A percentile compares a stretch with the other conserved stretches of the same genome.
phyloP scores from a whole-genome alignment of 2,113 vertebrate species.

The Cromileptes altivelis region DNA sequence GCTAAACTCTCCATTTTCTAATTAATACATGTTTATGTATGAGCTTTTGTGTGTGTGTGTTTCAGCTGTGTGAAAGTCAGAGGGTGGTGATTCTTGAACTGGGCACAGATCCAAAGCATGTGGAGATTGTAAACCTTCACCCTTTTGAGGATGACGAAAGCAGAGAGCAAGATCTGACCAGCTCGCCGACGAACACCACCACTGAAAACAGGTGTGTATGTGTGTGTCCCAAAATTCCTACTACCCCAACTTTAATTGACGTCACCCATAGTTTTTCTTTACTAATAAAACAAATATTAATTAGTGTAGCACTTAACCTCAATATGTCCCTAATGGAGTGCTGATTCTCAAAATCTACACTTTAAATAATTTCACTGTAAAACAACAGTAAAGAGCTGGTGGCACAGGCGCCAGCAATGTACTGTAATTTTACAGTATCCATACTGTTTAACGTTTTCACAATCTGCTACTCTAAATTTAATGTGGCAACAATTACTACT shows the following conservation, averaged over 20 bases:
- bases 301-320: not conserved
- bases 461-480: too few species aligned
- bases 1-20: not conserved
- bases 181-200: conserved; percentile 62
- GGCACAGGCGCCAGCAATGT: too few species aligned
- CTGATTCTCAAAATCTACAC: not conserved
- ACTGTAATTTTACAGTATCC: too few species aligned
- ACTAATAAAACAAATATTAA: not conserved
- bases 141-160: conserved; percentile 64
- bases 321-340: not conserved
- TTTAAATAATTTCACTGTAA: too few species aligned
- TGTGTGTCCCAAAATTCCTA: not conserved
- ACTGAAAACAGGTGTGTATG: conserved; percentile 73
- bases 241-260: not conserved
- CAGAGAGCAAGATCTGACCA: conserved; percentile 65
- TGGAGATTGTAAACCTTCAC: conserved; percentile 66
- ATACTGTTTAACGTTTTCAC: too few species aligned
- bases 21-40: not conserved
- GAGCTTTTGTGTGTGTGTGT: conserved; percentile 31
- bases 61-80: conserved; percentile 65
- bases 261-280: not conserved
- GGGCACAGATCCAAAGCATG: conserved; percentile 44
- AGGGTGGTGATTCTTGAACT: conserved; percentile 68
- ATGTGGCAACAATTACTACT: too few species aligned
- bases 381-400: too few species aligned